A percentile compares a stretch with the other conserved stretches of the same genome.
Evolutionary conservation across 2,888 invertebrate genomes (phyloP).

Genomic region (Agrochola litura): DNA sequence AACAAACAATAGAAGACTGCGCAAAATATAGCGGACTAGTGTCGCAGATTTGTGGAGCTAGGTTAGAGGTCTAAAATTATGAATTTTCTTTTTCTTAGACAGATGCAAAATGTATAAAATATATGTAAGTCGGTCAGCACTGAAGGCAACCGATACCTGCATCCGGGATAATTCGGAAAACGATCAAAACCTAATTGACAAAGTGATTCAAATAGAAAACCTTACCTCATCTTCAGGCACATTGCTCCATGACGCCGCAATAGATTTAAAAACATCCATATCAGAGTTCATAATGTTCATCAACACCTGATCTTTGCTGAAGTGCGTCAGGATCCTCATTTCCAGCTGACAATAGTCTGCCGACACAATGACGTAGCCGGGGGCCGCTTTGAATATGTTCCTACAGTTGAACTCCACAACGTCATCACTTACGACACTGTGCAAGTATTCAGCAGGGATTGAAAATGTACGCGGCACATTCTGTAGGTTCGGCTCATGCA

Average conservation of each 20-base stretch:
- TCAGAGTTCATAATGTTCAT: constrained; percentile 92
- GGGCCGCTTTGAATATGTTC: constrained; percentile 92
- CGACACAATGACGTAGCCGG: constrained; percentile 93
- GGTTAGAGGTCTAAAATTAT: not conserved
- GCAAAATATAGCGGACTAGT: constrained; percentile 10
- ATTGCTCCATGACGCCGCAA: constrained; percentile 96
- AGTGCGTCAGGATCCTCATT: constrained; percentile 97
- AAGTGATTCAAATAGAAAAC: not conserved
- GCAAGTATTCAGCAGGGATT: constrained; percentile 84
- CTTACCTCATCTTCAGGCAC: constrained; percentile 91
- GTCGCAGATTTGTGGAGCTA: constrained; percentile 14
- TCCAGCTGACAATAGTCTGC: constrained; percentile 99
- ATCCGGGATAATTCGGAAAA: not conserved
- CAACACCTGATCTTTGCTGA: constrained; percentile 94
- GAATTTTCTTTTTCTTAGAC: not conserved
- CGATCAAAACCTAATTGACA: not conserved
- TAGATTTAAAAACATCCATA: constrained; percentile 95
- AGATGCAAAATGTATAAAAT: not conserved
- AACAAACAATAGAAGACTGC: constrained; percentile 28
- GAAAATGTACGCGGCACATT: constrained; percentile 96
- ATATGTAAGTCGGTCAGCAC: not conserved
- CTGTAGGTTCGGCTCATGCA: constrained; percentile 98
- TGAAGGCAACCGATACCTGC: no score
- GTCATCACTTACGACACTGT: constrained; percentile 70
- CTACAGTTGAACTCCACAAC: constrained; percentile 92